phyloP scores from a whole-genome alignment of 2,113 vertebrate species.

The Cynocephalus volans region DNA sequence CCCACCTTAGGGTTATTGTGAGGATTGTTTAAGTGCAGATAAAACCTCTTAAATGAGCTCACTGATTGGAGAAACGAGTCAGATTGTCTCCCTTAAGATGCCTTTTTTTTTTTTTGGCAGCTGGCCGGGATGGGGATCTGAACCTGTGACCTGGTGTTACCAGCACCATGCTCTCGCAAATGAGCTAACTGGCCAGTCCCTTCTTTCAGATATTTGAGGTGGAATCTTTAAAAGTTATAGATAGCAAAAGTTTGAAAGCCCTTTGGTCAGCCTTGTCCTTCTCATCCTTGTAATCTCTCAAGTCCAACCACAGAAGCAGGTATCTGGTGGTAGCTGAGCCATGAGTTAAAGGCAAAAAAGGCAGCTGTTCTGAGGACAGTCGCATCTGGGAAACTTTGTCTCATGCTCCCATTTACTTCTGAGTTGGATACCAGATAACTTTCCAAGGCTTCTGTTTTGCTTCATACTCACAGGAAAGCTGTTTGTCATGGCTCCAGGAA shows the following conservation, averaged over 20 bases:
- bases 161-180: too few species aligned
- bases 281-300: background rate
- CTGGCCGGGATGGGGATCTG: too few species aligned
- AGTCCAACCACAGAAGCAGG: background rate
- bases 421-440: background rate
- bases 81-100: background rate
- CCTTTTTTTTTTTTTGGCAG: too few species aligned
- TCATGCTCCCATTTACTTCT: background rate
- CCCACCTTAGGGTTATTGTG: background rate
- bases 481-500: background rate
- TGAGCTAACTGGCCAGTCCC: too few species aligned
- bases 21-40: background rate
- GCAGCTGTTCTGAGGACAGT: background rate
- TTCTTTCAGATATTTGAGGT: background rate
- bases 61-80: background rate
- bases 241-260: background rate
- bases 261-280: background rate
- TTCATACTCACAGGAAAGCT: background rate
- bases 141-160: too few species aligned
- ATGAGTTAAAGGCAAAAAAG: background rate
- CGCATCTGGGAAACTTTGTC: background rate
- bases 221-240: background rate
- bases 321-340: background rate
- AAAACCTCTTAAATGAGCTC: background rate
- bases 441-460: background rate